Base-by-base conservation (phyloP, 2,113 vertebrate genomes). In the Chinchilla lanigera region DNA sequence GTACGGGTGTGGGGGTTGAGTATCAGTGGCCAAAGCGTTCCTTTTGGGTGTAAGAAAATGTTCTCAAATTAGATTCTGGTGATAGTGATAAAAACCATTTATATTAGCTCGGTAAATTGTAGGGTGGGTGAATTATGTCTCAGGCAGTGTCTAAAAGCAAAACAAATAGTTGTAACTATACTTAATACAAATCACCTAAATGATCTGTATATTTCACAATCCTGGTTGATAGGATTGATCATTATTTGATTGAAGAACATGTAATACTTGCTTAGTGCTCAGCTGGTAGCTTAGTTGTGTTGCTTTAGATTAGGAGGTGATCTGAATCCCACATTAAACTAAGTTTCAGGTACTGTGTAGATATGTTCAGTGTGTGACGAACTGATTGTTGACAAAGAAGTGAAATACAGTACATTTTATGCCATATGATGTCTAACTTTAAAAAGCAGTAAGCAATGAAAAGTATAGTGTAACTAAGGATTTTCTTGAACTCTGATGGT, bases 271-370 rank as follows among this genome's bases (percentile, higher is more conserved):
- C 61, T 20, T 94, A 71, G 19, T 78, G 30, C 38, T 82, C 33
- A 38, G 14, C 54, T 91, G 81, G 69, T 89, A 86, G 13, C 3
- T 93, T 16, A 84, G 13, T 67, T 94, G 20, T 73, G 22, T 94
- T 94, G 38, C 73, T 95, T 93, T 91, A 81, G 28, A 38, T 84
- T 92, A 92, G 50, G 89, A 78, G 60, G 60, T 94, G 77, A n/a
- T 7, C 60, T 52, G 19, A 54, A 77, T 75, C 38, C 50, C 87
- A 52, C 14, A 78, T 94, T 77, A 92, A 94, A 71, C 41, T 9
- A 13, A 61, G 67, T 12, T 83, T 81, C 50, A 89, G 93, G 28
- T 44, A 13, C 17, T 67, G 0, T 80, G 8, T 71, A 65, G n/a
- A 33, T 95, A 67, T 86, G 4, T 73, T 91, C 24, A 85, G 54